Conservation (phyloP, 1,140 invertebrate species). For the Hycleus phaleratus region DNA sequence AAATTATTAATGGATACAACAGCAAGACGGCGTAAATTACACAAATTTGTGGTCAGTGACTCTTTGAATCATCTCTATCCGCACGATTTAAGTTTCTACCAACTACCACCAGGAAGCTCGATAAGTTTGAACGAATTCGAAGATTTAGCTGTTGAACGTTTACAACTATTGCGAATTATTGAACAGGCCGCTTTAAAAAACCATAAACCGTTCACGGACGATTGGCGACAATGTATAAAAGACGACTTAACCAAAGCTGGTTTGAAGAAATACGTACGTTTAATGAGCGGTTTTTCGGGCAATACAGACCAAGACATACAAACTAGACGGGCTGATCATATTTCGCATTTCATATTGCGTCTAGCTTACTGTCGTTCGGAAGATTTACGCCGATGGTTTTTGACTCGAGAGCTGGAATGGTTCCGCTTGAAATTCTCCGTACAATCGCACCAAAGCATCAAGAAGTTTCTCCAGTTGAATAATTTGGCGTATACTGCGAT, state of each 20-base stretch:
- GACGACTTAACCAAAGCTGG: constrained; percentile 64
- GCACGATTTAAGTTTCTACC: constrained; percentile 73
- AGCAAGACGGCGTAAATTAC: constrained; percentile 19
- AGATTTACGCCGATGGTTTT: constrained; percentile 82
- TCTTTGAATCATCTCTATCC: constrained; percentile 48
- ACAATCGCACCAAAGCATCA: constrained; percentile 54
- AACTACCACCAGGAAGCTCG: constrained; percentile 62
- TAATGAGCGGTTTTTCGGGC: constrained; percentile 20
- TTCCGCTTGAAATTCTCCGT: constrained; percentile 76
- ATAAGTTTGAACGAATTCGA: constrained; percentile 81
- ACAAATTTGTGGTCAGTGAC: constrained; percentile 12
- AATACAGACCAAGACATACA: constrained; percentile 51
- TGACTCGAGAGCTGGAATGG: constrained; percentile 80
- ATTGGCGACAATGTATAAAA: constrained; percentile 63
- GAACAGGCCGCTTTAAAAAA: constrained; percentile 61
- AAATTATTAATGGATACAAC: constrained; percentile 29
- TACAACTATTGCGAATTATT: constrained; percentile 69
- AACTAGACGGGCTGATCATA: constrained; percentile 68
- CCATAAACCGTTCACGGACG: constrained; percentile 54
- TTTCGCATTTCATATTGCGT: constrained; percentile 89
- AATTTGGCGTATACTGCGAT: constrained; percentile 50
- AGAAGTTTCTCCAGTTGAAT: constrained; percentile 65
- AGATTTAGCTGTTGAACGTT: constrained; percentile 72
- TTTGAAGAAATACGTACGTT: constrained; percentile 47
- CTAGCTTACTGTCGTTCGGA: constrained; percentile 85